phyloP scores from a whole-genome alignment of 2,113 vertebrate genomes.

The Gallinago media region DNA sequence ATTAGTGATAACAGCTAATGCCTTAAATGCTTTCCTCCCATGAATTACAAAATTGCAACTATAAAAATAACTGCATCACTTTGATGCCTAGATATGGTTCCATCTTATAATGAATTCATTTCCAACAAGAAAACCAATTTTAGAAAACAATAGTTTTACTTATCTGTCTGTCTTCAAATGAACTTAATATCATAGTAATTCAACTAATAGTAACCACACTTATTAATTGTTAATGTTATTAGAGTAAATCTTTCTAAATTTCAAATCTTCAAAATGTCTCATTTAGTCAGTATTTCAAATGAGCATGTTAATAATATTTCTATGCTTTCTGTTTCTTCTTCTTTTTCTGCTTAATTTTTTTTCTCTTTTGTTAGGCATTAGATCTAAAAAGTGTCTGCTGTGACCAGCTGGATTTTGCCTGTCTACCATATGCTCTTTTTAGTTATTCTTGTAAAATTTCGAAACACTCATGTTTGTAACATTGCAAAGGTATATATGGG shows the following conservation, averaged over 20 bases:
- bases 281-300: not conserved
- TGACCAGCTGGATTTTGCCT: not conserved
- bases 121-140: not conserved
- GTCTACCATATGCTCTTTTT: not conserved
- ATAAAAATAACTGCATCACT: not conserved
- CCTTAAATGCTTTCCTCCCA: not conserved
- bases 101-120: not conserved
- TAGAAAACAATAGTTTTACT: not conserved
- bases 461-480: not conserved
- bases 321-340: not conserved
- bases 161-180: constrained; percentile 1
- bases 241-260: not conserved
- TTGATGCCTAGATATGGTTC: not conserved
- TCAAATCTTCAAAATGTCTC: not conserved
- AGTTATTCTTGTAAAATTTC: not conserved
- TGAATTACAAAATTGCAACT: not conserved
- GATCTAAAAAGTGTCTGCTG: not conserved
- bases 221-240: not conserved
- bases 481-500: not conserved
- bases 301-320: not conserved
- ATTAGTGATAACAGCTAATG: not conserved
- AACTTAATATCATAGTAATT: not conserved
- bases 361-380: not conserved
- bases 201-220: not conserved
- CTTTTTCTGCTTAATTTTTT: not conserved